Evolutionary conservation across 1,140 invertebrate species (phyloP), one percentile per base, ranked within the genome.

Genomic region (Euschistus heros): DNA sequence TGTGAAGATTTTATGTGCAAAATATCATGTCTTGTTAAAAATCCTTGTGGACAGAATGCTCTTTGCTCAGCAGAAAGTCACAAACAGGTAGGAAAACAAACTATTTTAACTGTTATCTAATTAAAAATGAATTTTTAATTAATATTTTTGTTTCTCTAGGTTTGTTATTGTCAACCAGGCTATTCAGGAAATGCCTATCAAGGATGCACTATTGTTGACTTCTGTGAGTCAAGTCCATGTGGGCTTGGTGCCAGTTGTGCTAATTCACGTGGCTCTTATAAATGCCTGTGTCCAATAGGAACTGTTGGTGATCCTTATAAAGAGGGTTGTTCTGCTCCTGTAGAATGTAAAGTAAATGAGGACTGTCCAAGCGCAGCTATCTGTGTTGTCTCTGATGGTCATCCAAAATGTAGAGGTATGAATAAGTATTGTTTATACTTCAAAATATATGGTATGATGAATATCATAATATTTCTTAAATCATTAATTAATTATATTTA

Each of bases 151-250:
- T 50, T 22, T 50, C 10, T 3, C 14, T 18, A 79, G 71, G 73
- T 82, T 0, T 94, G 91, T 71, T 84, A 86, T 69, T 94, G 91
- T 74, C 88, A 90, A 74, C 88, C 90, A 17, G 91, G 91, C 0
- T 92, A 85, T 71, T 90, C 88, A 13, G 90, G 90, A 14, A 82
- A 91, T 76, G 82, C 89, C 2, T 73, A 81, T 14, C 76, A 72
- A 37, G 84, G 83, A 17, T 94, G 91, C 72, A 74, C 79, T 50
- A 75, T 86, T 27, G 86, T 93, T 52, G 87, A 94, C 74, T 89
- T 86, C 71, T 94, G 92, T 73, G 78, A 80, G 15, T 80, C 82
- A 68, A 81, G 82, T 63, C 89, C 89, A 10, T 94, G 92, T 75
- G 89, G 86, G n/a, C 81, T 85, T 42, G 85, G 85, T 50, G 89